Evolutionary conservation across 2,888 invertebrate genomes (phyloP).

Genomic region (Desoria tigrina): DNA sequence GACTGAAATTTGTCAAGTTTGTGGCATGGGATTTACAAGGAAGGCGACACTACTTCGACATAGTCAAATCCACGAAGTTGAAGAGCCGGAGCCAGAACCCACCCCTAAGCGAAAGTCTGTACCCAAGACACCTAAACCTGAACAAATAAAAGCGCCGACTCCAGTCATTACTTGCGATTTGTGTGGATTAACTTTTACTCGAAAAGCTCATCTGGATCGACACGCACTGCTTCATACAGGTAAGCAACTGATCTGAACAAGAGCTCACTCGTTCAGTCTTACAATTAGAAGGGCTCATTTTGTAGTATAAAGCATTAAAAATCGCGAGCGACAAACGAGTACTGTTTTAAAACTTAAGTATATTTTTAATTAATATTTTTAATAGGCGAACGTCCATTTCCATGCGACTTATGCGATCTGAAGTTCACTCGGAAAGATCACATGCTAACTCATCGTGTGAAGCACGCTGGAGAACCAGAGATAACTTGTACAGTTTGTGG

Average conservation of each 20-base stretch:
- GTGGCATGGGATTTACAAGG: slow-evolving; percentile 12
- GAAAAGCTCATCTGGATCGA: slow-evolving; percentile 34
- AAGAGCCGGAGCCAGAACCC: not conserved
- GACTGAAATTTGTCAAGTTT: slow-evolving; percentile 6
- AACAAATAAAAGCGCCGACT: no score
- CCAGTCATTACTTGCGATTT: slow-evolving; percentile 5
- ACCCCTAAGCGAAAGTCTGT: no score
- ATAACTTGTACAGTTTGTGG: slow-evolving; percentile 15
- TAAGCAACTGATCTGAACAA: not conserved
- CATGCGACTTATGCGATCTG: slow-evolving; percentile 22
- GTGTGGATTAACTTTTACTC: slow-evolving; percentile 8
- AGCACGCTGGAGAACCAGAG: slow-evolving; percentile 24
- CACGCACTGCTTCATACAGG: slow-evolving; percentile 37
- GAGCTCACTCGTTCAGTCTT: no score
- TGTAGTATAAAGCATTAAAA: no score
- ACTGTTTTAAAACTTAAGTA: slow-evolving; percentile 7
- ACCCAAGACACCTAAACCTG: no score
- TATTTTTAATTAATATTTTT: not conserved
- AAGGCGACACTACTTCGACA: not conserved
- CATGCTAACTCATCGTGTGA: slow-evolving; percentile 23
- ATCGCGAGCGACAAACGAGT: slow-evolving; percentile 23
- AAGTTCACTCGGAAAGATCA: slow-evolving; percentile 25
- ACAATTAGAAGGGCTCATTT: no score
- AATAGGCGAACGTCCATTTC: slow-evolving; percentile 16
- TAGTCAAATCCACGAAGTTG: not conserved